phyloP scores from a whole-genome alignment of 2,888 invertebrate genomes.

The Eudemis profundana region DNA sequence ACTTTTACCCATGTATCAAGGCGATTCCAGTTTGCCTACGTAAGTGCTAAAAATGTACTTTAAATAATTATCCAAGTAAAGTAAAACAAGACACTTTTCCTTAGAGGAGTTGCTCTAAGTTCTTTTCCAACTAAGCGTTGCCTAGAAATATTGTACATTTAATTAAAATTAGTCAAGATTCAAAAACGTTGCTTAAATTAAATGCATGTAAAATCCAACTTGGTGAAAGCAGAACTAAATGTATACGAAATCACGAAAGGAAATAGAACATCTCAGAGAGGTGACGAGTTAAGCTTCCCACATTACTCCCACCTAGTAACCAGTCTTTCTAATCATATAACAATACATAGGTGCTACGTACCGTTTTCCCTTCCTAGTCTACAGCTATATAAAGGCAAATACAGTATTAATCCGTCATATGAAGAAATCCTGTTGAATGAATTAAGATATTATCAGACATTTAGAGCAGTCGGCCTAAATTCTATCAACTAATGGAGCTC shows the following conservation, averaged over 20 bases:
- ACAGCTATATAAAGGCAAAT: slow-evolving; percentile 8
- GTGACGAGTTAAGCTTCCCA: slow-evolving; percentile 33
- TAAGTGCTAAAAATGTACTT: too few relatives aligned
- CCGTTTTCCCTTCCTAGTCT: slow-evolving; percentile 3
- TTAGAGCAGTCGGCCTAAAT: slow-evolving; percentile 8
- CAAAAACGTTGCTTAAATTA: background rate
- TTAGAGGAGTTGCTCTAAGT: too few relatives aligned
- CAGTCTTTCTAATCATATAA: slow-evolving; percentile 30
- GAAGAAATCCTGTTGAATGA: slow-evolving; percentile 13
- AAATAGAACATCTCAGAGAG: slow-evolving; percentile 25
- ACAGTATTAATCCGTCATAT: slow-evolving; percentile 1
- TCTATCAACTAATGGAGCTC: slow-evolving; percentile 27
- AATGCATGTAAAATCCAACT: background rate
- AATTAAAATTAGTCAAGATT: too few relatives aligned
- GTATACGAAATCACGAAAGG: slow-evolving; percentile 18
- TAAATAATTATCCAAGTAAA: too few relatives aligned
- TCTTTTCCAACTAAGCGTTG: too few relatives aligned
- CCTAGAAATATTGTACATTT: too few relatives aligned
- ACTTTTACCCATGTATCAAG: too few relatives aligned
- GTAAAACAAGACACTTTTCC: too few relatives aligned
- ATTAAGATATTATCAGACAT: slow-evolving; percentile 28
- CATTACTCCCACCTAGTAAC: slow-evolving; percentile 31
- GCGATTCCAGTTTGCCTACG: too few relatives aligned
- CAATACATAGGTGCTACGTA: slow-evolving; percentile 14
- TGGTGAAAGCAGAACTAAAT: slow-evolving; percentile 15